Percentiles rank a stretch among this genome's conserved stretches.
phyloP scores from a whole-genome alignment of 2,888 invertebrate species.

The Plebejus anna region DNA sequence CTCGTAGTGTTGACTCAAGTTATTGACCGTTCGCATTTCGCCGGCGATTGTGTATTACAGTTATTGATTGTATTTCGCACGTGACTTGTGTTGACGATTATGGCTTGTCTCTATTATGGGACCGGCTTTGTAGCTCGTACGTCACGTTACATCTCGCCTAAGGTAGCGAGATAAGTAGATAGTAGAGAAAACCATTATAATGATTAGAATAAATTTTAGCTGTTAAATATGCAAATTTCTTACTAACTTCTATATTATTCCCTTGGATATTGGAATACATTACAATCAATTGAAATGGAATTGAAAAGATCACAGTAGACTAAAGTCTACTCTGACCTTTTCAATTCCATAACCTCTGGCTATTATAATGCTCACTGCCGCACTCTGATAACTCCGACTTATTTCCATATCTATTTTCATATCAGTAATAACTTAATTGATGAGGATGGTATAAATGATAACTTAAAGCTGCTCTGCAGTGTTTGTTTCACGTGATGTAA shows the following conservation, averaged over 20 bases:
- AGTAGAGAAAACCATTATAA: neutral
- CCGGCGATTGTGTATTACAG: slow-evolving; percentile 74
- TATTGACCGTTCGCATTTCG: slow-evolving; percentile 73
- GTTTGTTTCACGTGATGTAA: slow-evolving; percentile 25
- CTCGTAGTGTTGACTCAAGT: slow-evolving; percentile 69
- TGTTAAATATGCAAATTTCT: neutral
- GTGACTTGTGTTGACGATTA: slow-evolving; percentile 74
- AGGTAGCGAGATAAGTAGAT: slow-evolving; percentile 24
- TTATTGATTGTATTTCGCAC: slow-evolving; percentile 75
- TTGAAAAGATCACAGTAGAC: too few species aligned
- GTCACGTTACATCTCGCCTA: slow-evolving; percentile 16
- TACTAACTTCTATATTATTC: neutral
- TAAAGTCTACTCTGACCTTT: neutral
- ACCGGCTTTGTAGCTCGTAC: slow-evolving; percentile 44
- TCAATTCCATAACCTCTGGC: neutral
- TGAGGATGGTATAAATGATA: slow-evolving; percentile 13
- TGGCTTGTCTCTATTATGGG: slow-evolving; percentile 57
- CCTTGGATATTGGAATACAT: neutral
- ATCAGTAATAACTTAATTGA: slow-evolving; percentile 13
- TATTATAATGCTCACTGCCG: neutral
- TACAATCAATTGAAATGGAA: too few species aligned
- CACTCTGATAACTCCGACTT: slow-evolving; percentile 5
- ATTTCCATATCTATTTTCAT: slow-evolving; percentile 23
- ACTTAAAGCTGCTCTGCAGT: slow-evolving; percentile 1
- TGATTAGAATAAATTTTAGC: neutral